phyloP scores from a whole-genome alignment of 2,888 invertebrate species.

The Lasioglossum malachurum region DNA sequence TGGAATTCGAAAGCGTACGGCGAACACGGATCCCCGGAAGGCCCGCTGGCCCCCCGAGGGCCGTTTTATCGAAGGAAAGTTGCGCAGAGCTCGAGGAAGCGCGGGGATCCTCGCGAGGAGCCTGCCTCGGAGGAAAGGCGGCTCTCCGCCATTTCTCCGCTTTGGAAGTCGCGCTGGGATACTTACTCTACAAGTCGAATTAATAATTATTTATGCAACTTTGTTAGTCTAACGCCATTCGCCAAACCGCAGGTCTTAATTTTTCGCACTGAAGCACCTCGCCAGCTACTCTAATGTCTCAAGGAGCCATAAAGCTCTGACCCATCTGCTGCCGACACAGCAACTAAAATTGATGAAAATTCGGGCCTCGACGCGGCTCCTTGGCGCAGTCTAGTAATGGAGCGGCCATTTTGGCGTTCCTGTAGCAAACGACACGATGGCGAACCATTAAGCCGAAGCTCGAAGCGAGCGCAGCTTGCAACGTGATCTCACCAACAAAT shows the following conservation, averaged over 20 bases:
- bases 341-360: neutral
- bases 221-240: neutral
- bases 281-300: no score
- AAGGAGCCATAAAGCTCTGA: neutral
- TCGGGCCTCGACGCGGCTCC: neutral
- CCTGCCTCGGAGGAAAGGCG: neutral
- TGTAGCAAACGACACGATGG: neutral
- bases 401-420: conserved; percentile 3
- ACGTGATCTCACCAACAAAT: neutral
- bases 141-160: neutral
- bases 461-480: neutral
- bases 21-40: conserved; percentile 35
- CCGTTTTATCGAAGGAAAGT: conserved; percentile 68
- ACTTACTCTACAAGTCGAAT: neutral
- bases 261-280: neutral
- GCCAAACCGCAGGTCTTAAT: neutral
- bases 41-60: conserved; percentile 47
- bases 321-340: neutral
- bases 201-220: neutral
- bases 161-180: no score
- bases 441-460: neutral
- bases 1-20: conserved; percentile 72
- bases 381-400: neutral
- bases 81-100: conserved; percentile 21
- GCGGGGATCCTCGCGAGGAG: neutral